Percentiles rank a stretch among this genome's conserved stretches.
Conservation (phyloP, 1,140 invertebrate species). For the Galendromus occidentalis region DNA sequence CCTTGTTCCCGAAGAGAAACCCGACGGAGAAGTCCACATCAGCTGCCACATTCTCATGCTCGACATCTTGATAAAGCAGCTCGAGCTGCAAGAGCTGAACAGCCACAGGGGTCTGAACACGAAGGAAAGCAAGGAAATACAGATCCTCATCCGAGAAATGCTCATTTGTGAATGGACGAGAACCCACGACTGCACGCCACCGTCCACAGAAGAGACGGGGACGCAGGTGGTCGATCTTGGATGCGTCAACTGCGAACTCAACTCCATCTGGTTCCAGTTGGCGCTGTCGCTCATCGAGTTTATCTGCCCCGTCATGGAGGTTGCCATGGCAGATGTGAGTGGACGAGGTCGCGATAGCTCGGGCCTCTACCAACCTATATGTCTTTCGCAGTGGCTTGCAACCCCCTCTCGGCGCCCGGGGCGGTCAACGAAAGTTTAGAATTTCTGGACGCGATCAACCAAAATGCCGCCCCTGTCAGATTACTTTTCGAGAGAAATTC, state of each 20-base stretch:
- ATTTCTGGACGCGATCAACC: too few relatives aligned
- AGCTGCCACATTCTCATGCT: constrained; percentile 90
- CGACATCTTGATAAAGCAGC: constrained; percentile 83
- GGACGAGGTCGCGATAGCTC: too few relatives aligned
- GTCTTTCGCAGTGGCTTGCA: too few relatives aligned
- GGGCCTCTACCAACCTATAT: too few relatives aligned
- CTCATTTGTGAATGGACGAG: constrained; percentile 51
- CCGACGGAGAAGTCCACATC: constrained; percentile 34
- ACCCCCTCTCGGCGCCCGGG: too few relatives aligned
- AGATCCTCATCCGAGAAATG: constrained; percentile 53
- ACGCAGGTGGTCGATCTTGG: constrained; percentile 32
- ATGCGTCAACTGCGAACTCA: constrained; percentile 75
- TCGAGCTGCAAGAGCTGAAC: constrained; percentile 79
- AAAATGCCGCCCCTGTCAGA: too few relatives aligned
- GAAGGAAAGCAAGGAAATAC: constrained; percentile 48
- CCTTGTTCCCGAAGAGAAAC: constrained; percentile 11
- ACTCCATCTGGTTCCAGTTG: constrained; percentile 73
- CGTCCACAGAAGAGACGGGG: constrained; percentile 23
- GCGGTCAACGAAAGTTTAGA: too few relatives aligned
- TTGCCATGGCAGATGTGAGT: constrained; percentile 24
- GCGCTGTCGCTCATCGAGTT: constrained; percentile 25
- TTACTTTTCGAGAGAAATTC: too few relatives aligned
- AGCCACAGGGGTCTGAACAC: constrained; percentile 58
- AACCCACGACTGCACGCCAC: constrained; percentile 42
- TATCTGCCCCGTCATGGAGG: constrained; percentile 34